These are phyloP conservation scores for Hipparchia sbordonii DNA, from an alignment of 2,888 invertebrate genomes.

Conservation along the genomic window DNA sequence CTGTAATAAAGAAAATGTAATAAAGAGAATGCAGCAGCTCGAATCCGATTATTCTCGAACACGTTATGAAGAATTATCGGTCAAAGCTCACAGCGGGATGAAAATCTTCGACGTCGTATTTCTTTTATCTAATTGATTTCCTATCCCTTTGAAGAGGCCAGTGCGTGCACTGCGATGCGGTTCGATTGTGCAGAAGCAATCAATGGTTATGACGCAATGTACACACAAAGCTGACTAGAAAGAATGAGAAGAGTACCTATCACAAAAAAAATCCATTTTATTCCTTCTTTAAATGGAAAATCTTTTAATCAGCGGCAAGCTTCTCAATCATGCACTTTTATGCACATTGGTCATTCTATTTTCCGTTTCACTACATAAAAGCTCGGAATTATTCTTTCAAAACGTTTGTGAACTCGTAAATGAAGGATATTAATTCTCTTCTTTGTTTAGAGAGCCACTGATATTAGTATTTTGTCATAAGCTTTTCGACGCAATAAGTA, in stretches of 20 bases:
- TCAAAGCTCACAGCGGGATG: constrained; percentile 48
- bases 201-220: constrained; percentile 65
- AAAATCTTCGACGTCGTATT: constrained; percentile 68
- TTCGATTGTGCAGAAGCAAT: constrained; percentile 67
- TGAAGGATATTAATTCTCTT: neutral
- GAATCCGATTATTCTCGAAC: constrained; percentile 24
- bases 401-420: neutral
- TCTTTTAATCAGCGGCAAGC: neutral
- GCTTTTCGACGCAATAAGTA: neutral
- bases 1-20: constrained; percentile 18
- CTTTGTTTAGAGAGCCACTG: neutral
- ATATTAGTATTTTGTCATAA: neutral
- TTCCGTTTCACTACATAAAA: neutral
- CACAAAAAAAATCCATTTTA: constrained; percentile 10
- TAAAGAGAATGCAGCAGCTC: constrained; percentile 22
- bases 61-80: constrained; percentile 33
- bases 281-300: constrained; percentile 20
- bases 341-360: neutral
- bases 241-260: constrained; percentile 17
- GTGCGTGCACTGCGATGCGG: constrained; percentile 64
- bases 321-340: neutral
- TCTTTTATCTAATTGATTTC: constrained; percentile 73
- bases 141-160: constrained; percentile 65
- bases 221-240: constrained; percentile 37
- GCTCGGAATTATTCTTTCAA: neutral